Evolutionary conservation across 2,113 vertebrate genomes (phyloP).

Genomic region (Osmerus mordax): DNA sequence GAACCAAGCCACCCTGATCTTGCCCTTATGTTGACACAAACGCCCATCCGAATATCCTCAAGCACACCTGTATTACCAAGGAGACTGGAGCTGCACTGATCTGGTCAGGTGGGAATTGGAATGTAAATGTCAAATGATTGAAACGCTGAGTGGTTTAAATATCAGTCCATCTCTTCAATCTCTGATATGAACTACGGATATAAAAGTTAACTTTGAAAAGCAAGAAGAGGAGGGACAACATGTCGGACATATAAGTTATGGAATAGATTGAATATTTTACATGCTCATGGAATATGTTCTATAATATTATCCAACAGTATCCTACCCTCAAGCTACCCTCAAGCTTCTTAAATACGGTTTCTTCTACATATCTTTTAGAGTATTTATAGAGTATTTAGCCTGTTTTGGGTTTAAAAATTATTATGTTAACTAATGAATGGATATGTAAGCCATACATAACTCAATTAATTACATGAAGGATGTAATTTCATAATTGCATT

Average conservation of each 20-base stretch:
- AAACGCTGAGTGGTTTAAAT: constrained; percentile 65
- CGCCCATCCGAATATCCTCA: constrained; percentile 38
- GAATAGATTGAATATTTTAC: constrained; percentile 37
- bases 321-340: no score
- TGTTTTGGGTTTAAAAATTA: no score
- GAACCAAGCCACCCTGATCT: constrained; percentile 40
- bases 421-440: no score
- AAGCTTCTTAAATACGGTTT: no score
- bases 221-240: constrained; percentile 58
- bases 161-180: constrained; percentile 59
- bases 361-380: no score
- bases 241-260: constrained; percentile 62
- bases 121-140: constrained; percentile 69
- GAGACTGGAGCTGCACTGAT: constrained; percentile 35
- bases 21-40: constrained; percentile 51
- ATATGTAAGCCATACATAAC: no score
- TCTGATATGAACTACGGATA: constrained; percentile 58
- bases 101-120: constrained; percentile 62
- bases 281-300: no score
- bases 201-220: constrained; percentile 49
- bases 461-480: no score
- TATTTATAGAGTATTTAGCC: no score
- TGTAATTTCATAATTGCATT: no score
- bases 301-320: no score
- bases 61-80: constrained; percentile 28